Conservation (phyloP, 2,113 vertebrate species). For the Proteles cristata region DNA sequence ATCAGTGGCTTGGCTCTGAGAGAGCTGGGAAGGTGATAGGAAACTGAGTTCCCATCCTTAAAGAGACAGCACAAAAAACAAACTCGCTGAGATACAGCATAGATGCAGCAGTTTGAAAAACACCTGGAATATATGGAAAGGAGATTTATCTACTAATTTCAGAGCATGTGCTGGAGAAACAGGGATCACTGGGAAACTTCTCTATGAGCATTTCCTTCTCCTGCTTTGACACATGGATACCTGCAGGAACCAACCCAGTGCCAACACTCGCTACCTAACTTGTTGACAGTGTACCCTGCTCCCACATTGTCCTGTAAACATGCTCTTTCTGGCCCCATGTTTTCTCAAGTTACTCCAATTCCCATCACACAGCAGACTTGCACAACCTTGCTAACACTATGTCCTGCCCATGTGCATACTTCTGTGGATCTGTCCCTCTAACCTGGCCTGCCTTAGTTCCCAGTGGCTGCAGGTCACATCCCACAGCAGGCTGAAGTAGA, state of each 20-base stretch:
- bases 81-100: background rate
- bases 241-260: background rate
- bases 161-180: background rate
- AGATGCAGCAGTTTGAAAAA: background rate
- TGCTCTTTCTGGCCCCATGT: background rate
- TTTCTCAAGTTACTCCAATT: background rate
- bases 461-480: background rate
- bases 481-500: background rate
- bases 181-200: background rate
- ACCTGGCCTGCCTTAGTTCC: background rate
- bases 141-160: background rate
- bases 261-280: background rate
- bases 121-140: background rate
- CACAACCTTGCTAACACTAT: background rate
- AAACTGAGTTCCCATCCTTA: background rate
- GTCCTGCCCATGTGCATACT: background rate
- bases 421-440: background rate
- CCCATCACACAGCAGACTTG: background rate
- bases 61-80: background rate
- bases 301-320: background rate
- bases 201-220: background rate
- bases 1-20: background rate
- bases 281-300: background rate
- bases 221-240: background rate
- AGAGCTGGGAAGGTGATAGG: background rate